Conservation (phyloP, 2,888 invertebrate species). For the Amphimallon solstitiale region DNA sequence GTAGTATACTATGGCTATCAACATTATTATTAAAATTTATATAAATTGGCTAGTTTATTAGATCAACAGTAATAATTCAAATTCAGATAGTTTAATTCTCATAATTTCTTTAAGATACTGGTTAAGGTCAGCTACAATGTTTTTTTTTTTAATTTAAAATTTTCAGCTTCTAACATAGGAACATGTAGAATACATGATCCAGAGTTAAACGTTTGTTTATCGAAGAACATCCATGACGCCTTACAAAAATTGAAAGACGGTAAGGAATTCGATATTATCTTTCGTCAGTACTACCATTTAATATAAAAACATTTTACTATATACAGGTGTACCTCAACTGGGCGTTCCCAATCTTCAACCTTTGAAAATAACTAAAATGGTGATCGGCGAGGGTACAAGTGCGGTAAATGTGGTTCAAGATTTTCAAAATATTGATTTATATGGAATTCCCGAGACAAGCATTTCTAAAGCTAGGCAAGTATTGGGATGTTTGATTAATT, state of each 20-base stretch:
- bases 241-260: slow-evolving; percentile 69
- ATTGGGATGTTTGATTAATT: too few relatives aligned
- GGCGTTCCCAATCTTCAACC: slow-evolving; percentile 68
- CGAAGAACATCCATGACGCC: slow-evolving; percentile 68
- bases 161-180: slow-evolving; percentile 62
- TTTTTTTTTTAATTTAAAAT: slow-evolving; percentile 55
- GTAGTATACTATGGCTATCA: too few relatives aligned
- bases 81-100: too few relatives aligned
- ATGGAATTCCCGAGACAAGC: slow-evolving; percentile 70
- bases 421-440: slow-evolving; percentile 73
- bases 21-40: too few relatives aligned
- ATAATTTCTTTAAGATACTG: too few relatives aligned
- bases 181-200: slow-evolving; percentile 68
- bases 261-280: slow-evolving; percentile 53
- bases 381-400: slow-evolving; percentile 65
- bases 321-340: slow-evolving; percentile 71
- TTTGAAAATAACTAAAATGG: slow-evolving; percentile 57
- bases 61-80: too few relatives aligned
- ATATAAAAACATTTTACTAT: too few relatives aligned
- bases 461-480: slow-evolving; percentile 68
- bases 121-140: not conserved
- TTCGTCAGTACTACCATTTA: too few relatives aligned
- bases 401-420: slow-evolving; percentile 75
- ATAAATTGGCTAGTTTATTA: too few relatives aligned
- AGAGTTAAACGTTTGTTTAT: slow-evolving; percentile 69